These are phyloP conservation scores for Pinctada fucata DNA, from an alignment of 2,888 invertebrate species.

Conservation along the genomic window DNA sequence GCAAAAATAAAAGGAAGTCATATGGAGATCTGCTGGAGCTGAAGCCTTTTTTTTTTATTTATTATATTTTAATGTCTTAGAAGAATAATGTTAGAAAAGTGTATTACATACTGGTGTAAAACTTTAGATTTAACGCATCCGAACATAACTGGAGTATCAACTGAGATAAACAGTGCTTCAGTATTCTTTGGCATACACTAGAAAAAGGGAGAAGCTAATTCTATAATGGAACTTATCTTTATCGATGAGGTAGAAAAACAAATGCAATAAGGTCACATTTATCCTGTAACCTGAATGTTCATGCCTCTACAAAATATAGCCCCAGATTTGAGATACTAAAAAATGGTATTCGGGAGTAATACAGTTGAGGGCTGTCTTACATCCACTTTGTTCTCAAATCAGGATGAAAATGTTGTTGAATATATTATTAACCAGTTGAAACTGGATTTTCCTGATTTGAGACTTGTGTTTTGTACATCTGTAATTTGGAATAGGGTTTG, in stretches of 20 bases:
- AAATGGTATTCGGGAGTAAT: neutral
- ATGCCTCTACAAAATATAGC: neutral
- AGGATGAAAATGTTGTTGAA: conserved; percentile 4
- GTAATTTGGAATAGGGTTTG: neutral
- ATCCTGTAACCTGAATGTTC: neutral
- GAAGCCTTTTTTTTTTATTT: neutral
- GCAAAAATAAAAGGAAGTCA: neutral
- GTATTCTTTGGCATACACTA: neutral
- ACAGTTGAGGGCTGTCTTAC: neutral
- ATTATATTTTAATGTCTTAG: neutral
- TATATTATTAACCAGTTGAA: neutral
- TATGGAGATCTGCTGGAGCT: neutral
- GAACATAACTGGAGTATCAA: neutral
- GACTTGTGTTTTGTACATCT: neutral
- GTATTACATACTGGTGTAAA: neutral
- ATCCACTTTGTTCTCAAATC: neutral
- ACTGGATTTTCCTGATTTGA: neutral
- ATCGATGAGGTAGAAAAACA: neutral
- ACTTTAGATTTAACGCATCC: neutral
- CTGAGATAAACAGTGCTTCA: neutral
- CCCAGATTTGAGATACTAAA: neutral
- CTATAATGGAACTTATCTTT: neutral
- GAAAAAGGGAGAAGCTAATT: neutral
- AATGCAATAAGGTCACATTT: neutral
- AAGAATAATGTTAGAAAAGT: neutral